These are phyloP conservation scores for Brachymystax lenok DNA, from an alignment of 2,797 vertebrate genomes.

Conservation along the genomic window DNA sequence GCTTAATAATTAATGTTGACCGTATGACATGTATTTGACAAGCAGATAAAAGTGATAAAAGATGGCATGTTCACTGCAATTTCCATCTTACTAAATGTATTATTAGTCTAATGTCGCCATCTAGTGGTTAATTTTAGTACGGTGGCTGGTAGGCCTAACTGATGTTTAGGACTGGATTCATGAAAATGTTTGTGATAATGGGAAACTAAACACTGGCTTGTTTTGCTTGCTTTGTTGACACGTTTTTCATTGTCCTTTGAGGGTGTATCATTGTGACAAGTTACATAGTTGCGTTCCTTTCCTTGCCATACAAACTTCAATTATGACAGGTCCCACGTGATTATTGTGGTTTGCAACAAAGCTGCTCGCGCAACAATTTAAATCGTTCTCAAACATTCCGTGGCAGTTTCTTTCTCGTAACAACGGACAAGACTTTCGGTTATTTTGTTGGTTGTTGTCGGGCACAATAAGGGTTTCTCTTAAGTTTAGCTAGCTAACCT, in stretches of 20 bases:
- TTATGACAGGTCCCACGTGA: neutral
- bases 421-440: neutral
- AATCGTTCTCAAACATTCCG: slow-evolving; percentile 20
- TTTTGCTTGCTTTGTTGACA: too few relatives aligned
- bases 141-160: neutral
- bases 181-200: too few relatives aligned
- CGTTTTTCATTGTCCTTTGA: too few relatives aligned
- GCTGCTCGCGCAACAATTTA: slow-evolving; percentile 16
- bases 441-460: neutral
- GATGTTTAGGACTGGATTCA: too few relatives aligned
- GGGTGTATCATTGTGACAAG: too few relatives aligned
- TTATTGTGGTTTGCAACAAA: slow-evolving; percentile 8
- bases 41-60: neutral
- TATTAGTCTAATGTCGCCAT: slow-evolving; percentile 21
- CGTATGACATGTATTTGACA: neutral
- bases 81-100: neutral
- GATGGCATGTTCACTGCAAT: neutral
- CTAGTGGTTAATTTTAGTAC: slow-evolving; percentile 6
- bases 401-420: slow-evolving; percentile 21
- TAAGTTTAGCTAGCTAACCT: neutral
- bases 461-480: neutral
- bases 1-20: slow-evolving; percentile 20
- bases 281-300: neutral
- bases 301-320: neutral
- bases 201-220: too few relatives aligned